These are phyloP conservation scores for Lamproptera curius DNA, from an alignment of 2,888 invertebrate species.

Conservation along the genomic window DNA sequence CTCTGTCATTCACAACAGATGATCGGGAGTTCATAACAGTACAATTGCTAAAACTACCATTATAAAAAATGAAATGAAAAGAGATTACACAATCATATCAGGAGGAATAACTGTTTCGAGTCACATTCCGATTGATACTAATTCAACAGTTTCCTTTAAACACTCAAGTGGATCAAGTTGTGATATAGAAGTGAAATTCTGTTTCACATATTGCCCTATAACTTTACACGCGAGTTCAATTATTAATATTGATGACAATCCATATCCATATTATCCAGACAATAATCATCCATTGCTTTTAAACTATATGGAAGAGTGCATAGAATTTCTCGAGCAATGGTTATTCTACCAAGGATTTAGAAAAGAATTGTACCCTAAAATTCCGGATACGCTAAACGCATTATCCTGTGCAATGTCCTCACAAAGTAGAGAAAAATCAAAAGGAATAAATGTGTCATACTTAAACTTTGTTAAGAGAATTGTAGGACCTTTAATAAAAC, in stretches of 20 bases:
- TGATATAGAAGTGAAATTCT: conserved; percentile 57
- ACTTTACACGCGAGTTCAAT: conserved; percentile 50
- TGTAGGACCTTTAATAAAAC: conserved; percentile 65
- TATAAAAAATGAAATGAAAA: conserved; percentile 24
- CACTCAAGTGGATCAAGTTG: conserved; percentile 52
- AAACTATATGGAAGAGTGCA: conserved; percentile 51
- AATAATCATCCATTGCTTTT: conserved; percentile 42
- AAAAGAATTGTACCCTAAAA: conserved; percentile 61
- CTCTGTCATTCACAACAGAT: conserved; percentile 39
- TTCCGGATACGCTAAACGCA: conserved; percentile 64
- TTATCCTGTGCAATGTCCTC: conserved; percentile 49
- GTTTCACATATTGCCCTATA: conserved; percentile 56
- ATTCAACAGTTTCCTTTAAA: conserved; percentile 42
- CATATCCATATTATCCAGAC: conserved; percentile 61
- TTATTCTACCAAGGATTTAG: conserved; percentile 70
- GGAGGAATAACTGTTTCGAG: conserved; percentile 45
- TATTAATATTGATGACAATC: conserved; percentile 43
- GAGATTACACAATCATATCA: conserved; percentile 38
- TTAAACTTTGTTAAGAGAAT: conserved; percentile 60
- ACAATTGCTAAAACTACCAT: conserved; percentile 16
- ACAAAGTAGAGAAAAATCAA: conserved; percentile 45
- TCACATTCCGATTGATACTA: conserved; percentile 35
- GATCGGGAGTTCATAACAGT: conserved; percentile 44
- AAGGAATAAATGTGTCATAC: conserved; percentile 62
- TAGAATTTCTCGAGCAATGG: conserved; percentile 63